Evolutionary conservation across 2,797 vertebrate genomes (phyloP).

Genomic region (Pipistrellus pipistrellus): DNA sequence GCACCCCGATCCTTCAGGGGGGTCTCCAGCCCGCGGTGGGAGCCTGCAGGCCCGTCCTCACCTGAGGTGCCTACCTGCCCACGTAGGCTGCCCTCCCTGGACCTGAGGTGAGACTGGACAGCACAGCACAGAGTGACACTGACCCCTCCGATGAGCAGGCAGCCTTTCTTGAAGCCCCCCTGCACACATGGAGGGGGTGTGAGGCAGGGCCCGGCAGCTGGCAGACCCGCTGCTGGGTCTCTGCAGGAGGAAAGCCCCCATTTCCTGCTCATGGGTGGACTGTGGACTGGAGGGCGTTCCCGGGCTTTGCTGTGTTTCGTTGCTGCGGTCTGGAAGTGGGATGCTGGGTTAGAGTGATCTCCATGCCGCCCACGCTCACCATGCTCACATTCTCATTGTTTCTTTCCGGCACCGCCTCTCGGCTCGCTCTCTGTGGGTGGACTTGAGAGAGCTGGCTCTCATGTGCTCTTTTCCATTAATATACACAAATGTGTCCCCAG

Average conservation of each 20-base stretch:
- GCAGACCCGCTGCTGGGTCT: not conserved
- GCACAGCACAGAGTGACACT: accelerated
- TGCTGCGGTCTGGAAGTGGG: not conserved
- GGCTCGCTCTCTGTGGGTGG: not conserved
- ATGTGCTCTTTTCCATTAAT: not conserved
- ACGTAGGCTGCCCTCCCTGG: not conserved
- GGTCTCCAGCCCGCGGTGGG: not conserved
- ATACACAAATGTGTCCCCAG: not conserved
- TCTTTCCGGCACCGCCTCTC: not conserved
- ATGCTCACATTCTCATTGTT: not conserved
- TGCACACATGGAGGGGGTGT: too few relatives aligned
- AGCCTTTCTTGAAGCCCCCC: not conserved
- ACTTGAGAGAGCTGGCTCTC: not conserved
- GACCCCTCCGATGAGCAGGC: not conserved
- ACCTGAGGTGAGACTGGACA: not conserved
- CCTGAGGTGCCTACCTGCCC: not conserved
- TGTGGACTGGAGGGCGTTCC: not conserved
- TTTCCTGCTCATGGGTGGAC: not conserved
- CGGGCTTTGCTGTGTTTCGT: not conserved
- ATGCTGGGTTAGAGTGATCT: not conserved
- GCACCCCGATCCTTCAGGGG: not conserved
- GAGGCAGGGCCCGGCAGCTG: not conserved
- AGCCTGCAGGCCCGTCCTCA: not conserved
- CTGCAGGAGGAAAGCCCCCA: not conserved
- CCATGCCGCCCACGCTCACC: not conserved